Conservation (phyloP, 2,888 invertebrate species). For the Polyploca ridens region DNA sequence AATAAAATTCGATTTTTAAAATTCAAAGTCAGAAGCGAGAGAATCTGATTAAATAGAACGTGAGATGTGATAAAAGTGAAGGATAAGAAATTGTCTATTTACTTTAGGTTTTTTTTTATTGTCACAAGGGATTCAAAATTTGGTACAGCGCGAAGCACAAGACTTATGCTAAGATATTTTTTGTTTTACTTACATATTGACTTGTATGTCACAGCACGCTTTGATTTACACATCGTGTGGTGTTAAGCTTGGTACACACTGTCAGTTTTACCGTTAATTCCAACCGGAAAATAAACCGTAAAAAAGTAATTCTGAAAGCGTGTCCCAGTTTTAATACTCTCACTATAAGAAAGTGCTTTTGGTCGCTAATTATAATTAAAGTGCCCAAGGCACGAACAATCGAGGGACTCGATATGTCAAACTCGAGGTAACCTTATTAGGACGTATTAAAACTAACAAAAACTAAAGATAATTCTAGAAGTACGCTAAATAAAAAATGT, state of each 20-base stretch:
- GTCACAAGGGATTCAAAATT: conserved; percentile 61
- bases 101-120: conserved; percentile 50
- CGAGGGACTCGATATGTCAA: conserved; percentile 51
- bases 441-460: conserved; percentile 39
- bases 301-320: conserved; percentile 15
- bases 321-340: conserved; percentile 27
- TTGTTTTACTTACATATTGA: conserved; percentile 73
- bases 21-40: conserved; percentile 53
- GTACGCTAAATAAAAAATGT: conserved; percentile 52
- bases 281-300: conserved; percentile 26
- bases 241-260: conserved; percentile 23
- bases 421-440: conserved; percentile 55
- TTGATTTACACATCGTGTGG: conserved; percentile 54
- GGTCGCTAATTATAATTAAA: conserved; percentile 26
- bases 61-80: conserved; percentile 58
- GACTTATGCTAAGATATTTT: conserved; percentile 58
- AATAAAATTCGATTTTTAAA: conserved; percentile 57
- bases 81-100: conserved; percentile 43
- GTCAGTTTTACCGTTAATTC: conserved; percentile 23
- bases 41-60: conserved; percentile 58
- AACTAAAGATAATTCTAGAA: conserved; percentile 36
- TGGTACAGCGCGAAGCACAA: conserved; percentile 68
- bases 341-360: conserved; percentile 44
- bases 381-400: conserved; percentile 52
- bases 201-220: conserved; percentile 81